A percentile compares a stretch with the other conserved stretches of the same genome.
Evolutionary conservation across 2,888 invertebrate genomes (phyloP).

Genomic region (Thyatira batis): DNA sequence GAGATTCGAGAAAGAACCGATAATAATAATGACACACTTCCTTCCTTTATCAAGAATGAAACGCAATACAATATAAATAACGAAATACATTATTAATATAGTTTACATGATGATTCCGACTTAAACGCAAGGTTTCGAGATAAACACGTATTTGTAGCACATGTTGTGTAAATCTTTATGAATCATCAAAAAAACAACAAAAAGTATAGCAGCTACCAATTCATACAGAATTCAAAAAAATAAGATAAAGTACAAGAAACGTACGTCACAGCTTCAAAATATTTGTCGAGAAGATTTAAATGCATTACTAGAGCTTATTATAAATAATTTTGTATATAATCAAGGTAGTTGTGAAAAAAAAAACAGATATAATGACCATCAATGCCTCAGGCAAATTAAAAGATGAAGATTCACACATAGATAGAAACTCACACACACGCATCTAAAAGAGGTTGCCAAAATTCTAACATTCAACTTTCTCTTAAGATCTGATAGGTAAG

Average conservation of each 20-base stretch:
- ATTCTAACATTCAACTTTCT: neutral
- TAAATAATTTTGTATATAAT: too few relatives aligned
- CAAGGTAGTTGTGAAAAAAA: neutral
- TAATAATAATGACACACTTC: neutral
- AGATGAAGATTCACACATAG: neutral
- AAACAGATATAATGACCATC: too few relatives aligned
- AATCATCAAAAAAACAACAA: neutral
- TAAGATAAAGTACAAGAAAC: too few relatives aligned
- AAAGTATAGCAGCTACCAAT: neutral
- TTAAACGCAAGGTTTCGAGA: too few relatives aligned
- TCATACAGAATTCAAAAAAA: neutral
- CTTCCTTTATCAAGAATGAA: neutral
- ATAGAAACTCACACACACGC: neutral
- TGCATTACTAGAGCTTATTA: too few relatives aligned
- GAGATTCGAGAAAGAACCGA: neutral
- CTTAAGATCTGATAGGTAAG: neutral
- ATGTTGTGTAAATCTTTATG: neutral
- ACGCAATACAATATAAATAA: neutral
- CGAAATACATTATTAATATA: too few relatives aligned
- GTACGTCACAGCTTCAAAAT: too few relatives aligned
- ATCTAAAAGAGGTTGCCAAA: conserved; percentile 1
- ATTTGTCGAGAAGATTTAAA: too few relatives aligned
- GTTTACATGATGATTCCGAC: too few relatives aligned
- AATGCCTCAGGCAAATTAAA: neutral
- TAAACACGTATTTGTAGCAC: neutral